Evolutionary conservation across 2,888 invertebrate genomes (phyloP).

Genomic region (Amphipoea oculea): DNA sequence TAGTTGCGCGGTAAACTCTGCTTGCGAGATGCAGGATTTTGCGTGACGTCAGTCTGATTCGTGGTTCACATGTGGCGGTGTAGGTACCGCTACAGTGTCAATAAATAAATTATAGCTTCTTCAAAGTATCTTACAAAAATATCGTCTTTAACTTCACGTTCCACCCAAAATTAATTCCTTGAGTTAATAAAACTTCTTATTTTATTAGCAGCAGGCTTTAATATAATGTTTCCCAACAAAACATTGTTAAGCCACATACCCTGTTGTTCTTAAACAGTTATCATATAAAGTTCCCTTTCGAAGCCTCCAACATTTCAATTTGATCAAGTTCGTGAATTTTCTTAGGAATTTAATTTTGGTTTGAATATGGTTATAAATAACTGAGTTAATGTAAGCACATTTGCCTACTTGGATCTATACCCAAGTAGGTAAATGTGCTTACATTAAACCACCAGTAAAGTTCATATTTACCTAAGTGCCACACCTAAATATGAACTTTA

Average conservation of each 20-base stretch:
- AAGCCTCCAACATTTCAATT: constrained; percentile 6
- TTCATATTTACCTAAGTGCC: no score
- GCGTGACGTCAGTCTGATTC: no score
- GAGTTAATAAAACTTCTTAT: constrained; percentile 33
- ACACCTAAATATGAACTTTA: neutral
- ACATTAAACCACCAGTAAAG: no score
- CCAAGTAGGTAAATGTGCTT: no score
- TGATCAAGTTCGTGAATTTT: constrained; percentile 29
- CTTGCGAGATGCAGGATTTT: no score
- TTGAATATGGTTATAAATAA: constrained; percentile 3
- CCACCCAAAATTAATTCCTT: constrained; percentile 2
- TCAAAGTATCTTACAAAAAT: constrained; percentile 1
- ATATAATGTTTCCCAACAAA: constrained; percentile 15
- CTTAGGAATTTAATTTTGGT: constrained; percentile 23
- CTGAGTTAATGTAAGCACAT: neutral
- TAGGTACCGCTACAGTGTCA: no score
- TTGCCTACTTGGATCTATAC: neutral
- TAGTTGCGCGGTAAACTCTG: no score
- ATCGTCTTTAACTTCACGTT: neutral
- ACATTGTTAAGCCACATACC: constrained; percentile 19
- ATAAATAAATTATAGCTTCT: no score
- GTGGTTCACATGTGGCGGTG: no score
- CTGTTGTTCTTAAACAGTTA: constrained; percentile 28
- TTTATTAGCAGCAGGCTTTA: constrained; percentile 24
- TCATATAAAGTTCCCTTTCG: constrained; percentile 15